Base-by-base conservation (phyloP, 2,113 vertebrate species). In the Fregata magnificens region DNA sequence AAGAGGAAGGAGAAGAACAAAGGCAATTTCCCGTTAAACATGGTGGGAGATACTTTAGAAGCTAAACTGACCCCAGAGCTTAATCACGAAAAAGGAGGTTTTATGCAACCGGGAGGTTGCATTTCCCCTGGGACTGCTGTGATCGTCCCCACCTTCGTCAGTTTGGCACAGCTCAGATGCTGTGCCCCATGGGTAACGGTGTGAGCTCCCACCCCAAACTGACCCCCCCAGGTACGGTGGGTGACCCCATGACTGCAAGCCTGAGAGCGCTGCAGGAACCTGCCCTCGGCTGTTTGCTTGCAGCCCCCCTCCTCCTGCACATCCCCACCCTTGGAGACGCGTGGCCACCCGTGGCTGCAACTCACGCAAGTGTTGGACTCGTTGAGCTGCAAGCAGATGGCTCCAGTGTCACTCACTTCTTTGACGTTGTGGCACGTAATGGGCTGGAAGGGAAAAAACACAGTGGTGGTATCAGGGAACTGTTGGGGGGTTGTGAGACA, bases 311-410 rank as follows among this genome's bases (percentile, higher is more conserved):
- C 16, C 44, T 19, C 55, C 82, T 8, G 11, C 31, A 1, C 4
- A 5, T 18, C 10, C 61, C n/a, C 24, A 19, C 34, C 49, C 6
- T 7, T 8, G 16, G 31, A 15, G 11, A 18, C 5, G 0, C 0
- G 3, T 2, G 13, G 34, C 38, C n/a, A 0, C 69, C 11, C 22
- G 0, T 13, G 34, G 26, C 50, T 82, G 16, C 58, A 31, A 98
- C 98, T 98, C 96, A 98, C 98, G 9, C 98, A 98, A 20, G 59
- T 95, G 67, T 7, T 38, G 77, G 96, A 79, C 81, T 94, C 44
- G 7, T 95, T 96, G 58, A 97, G 96, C 83, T 95, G 87, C 95
- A 98, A 81, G 95, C 98, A 98, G 87, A 98, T 63, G 82, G 93
- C 97, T 20, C 86, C 71, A 2, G 82, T 45, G 81, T 97, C 74